phyloP scores from a whole-genome alignment of 2,888 invertebrate genomes.

The Drosophila acutilabella region DNA sequence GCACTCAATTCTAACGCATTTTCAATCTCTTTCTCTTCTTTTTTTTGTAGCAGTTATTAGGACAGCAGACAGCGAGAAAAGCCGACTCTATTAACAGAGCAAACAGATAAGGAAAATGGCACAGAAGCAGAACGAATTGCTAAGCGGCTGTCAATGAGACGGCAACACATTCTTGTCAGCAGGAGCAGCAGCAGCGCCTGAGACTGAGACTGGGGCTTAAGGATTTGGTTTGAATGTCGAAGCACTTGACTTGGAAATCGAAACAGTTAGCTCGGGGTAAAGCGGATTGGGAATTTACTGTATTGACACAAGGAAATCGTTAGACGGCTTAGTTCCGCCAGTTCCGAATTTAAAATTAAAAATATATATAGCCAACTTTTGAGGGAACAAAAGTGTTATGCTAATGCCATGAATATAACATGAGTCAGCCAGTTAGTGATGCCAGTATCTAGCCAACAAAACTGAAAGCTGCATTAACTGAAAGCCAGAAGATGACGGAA shows the following conservation, averaged over 20 bases:
- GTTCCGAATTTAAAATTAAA: constrained; percentile 70
- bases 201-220: constrained; percentile 7
- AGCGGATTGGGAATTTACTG: constrained; percentile 75
- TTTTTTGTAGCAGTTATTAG: constrained; percentile 64
- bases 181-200: constrained; percentile 30
- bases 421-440: constrained; percentile 64
- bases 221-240: constrained; percentile 10
- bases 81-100: constrained; percentile 69
- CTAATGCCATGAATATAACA: constrained; percentile 77
- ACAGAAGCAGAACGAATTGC: constrained; percentile 53
- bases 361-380: constrained; percentile 33
- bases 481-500: constrained; percentile 64
- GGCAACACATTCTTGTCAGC: constrained; percentile 42
- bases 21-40: constrained; percentile 23
- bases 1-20: constrained; percentile 54
- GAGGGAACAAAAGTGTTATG: constrained; percentile 59
- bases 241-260: constrained; percentile 39
- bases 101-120: constrained; percentile 50
- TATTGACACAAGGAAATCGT: constrained; percentile 81
- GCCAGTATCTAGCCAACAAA: constrained; percentile 55
- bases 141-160: constrained; percentile 55
- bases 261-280: constrained; percentile 62
- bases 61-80: constrained; percentile 45
- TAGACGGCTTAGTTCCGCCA: constrained; percentile 71
- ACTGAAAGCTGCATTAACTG: neutral